Evolutionary conservation across 2,888 invertebrate species (phyloP).

Genomic region (Polydrusus pterygomalis): DNA sequence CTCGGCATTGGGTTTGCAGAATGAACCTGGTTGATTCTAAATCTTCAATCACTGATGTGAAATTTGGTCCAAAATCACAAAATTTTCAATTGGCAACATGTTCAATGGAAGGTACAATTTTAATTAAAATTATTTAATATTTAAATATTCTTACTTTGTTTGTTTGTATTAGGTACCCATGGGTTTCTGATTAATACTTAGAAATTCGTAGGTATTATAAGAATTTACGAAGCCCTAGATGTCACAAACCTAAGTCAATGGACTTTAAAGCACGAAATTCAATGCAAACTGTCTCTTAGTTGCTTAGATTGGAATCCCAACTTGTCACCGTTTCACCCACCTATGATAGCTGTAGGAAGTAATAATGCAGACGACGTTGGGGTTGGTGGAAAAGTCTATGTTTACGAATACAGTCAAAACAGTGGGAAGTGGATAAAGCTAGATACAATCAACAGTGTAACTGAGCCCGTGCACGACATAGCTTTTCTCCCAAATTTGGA

Average conservation of each 20-base stretch:
- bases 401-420: constrained; percentile 94
- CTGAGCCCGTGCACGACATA: constrained; percentile 95
- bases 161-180: too few relatives aligned
- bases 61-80: constrained; percentile 96
- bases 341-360: constrained; percentile 93
- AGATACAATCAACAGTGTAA: constrained; percentile 86
- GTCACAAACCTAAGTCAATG: constrained; percentile 98
- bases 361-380: constrained; percentile 81
- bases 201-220: constrained; percentile 75
- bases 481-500: constrained; percentile 97
- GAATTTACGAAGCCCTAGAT: constrained; percentile 97
- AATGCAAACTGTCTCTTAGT: constrained; percentile 92
- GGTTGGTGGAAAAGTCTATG: constrained; percentile 89
- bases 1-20: constrained; percentile 91
- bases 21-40: constrained; percentile 96
- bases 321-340: constrained; percentile 87
- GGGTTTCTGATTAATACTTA: too few relatives aligned
- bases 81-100: constrained; percentile 95
- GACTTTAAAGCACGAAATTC: constrained; percentile 96
- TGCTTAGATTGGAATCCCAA: constrained; percentile 97
- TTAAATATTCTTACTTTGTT: too few relatives aligned
- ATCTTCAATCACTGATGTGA: constrained; percentile 97
- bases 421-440: constrained; percentile 92
- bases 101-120: constrained; percentile 86
- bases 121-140: too few relatives aligned